Percentiles rank a stretch among this genome's conserved stretches.
phyloP scores from a whole-genome alignment of 2,797 vertebrate species.

The Acomys russatus region DNA sequence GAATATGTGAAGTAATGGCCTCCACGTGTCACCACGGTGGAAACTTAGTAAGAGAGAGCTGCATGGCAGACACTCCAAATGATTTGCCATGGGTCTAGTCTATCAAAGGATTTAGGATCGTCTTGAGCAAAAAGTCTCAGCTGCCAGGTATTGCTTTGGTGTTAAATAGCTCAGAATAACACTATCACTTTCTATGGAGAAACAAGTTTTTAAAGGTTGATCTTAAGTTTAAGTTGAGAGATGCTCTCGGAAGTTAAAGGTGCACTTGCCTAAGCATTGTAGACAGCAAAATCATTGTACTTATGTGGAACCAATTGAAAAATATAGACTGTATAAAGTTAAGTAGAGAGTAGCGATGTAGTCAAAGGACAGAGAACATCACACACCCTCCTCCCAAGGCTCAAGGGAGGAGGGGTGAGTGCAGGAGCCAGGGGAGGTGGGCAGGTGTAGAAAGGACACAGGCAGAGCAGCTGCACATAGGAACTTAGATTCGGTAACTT shows the following conservation, averaged over 20 bases:
- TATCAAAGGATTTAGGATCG: not conserved
- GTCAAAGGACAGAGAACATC: not conserved
- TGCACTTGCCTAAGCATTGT: not conserved
- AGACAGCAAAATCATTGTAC: slow-evolving; percentile 16
- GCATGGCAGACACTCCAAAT: not conserved
- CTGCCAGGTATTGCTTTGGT: not conserved
- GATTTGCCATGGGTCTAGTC: not conserved
- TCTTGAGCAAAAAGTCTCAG: slow-evolving; percentile 56
- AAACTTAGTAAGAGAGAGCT: slow-evolving; percentile 60
- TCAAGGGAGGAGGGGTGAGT: not conserved
- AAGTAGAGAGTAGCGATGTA: not conserved
- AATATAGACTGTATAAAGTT: slow-evolving; percentile 42
- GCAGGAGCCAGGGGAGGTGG: not conserved
- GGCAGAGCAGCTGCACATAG: not conserved
- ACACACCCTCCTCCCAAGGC: not conserved
- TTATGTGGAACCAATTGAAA: slow-evolving; percentile 35
- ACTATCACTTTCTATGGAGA: slow-evolving; percentile 16
- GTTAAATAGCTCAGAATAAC: not conserved
- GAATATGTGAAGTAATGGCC: slow-evolving; percentile 58
- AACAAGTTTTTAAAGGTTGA: slow-evolving; percentile 1
- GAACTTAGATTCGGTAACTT: not conserved
- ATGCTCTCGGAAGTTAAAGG: not conserved
- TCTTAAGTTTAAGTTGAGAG: slow-evolving; percentile 54
- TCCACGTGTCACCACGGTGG: slow-evolving; percentile 33
- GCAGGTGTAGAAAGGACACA: not conserved